Percentiles rank a stretch among this genome's conserved stretches.
Conservation (phyloP, 30 jellyfish, hydroid and myxozoan species). For the Pseudorhiza aurosa region DNA sequence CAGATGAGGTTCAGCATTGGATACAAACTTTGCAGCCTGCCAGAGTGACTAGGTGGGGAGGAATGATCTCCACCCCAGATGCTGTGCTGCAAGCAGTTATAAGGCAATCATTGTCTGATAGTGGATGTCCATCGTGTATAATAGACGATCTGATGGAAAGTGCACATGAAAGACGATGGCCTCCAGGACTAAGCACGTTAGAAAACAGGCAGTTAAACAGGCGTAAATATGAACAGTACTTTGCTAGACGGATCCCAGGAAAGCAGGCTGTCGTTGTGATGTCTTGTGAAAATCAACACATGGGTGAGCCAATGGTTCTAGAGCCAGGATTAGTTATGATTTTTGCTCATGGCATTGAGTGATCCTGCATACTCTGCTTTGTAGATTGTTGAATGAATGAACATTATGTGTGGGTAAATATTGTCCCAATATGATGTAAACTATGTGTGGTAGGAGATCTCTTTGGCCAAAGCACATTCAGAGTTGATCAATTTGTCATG, state of each 20-base stretch:
- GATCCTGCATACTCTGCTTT: constrained; percentile 3
- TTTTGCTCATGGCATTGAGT: constrained; percentile 98
- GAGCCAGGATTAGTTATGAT: constrained; percentile 99
- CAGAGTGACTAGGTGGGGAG: constrained; percentile 99
- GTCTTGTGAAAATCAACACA: constrained; percentile 99
- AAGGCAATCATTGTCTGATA: constrained; percentile 90
- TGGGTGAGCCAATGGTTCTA: constrained; percentile 87
- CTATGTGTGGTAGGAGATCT: background rate
- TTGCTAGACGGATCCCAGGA: constrained; percentile 98
- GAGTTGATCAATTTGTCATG: background rate
- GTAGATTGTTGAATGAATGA: background rate
- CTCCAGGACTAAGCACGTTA: constrained; percentile 96
- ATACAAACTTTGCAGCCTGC: constrained; percentile 92
- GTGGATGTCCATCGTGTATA: constrained; percentile 97
- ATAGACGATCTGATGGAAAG: constrained; percentile 93
- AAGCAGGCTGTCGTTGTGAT: constrained; percentile 98
- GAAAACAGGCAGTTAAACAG: constrained; percentile 96
- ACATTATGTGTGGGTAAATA: constrained; percentile 14
- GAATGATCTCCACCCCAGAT: constrained; percentile 99
- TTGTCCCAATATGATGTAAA: background rate
- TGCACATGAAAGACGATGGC: constrained; percentile 98
- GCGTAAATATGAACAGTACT: constrained; percentile 94
- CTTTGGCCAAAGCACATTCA: background rate
- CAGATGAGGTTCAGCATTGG: constrained; percentile 99
- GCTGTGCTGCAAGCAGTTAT: constrained; percentile 97